Base-by-base conservation (phyloP, 2,888 invertebrate species). In the Drosophila testacea region DNA sequence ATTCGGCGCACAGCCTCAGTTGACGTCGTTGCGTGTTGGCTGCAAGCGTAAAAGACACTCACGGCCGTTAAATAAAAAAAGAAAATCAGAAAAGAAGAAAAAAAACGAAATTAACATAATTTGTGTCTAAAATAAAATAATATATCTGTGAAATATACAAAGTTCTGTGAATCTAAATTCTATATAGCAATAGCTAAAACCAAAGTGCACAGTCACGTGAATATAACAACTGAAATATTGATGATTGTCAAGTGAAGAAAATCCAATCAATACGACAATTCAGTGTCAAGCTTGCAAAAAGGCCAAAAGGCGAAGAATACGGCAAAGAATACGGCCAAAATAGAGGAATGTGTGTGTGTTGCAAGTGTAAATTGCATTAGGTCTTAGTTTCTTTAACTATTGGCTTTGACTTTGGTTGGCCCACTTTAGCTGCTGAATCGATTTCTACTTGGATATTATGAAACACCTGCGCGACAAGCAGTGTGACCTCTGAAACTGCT, bases 11-110 rank as follows among this genome's bases (percentile, higher is more conserved):
- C 65, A 59, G 78, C 57, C 69, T 70, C 79, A 83, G 85, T 85
- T 66, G 82, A 68, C 63, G 79, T 85, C 78, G 83, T 85, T 85
- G 82, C 86, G 86, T 83, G 85, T 81, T 77, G 76, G 83, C 80
- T 75, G 77, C 71, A 34, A 70, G 68, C 67, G 57, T 73, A 55
- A 78, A 80, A 71, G 72, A 66, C 63, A 74, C 56, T 59, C 73
- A 73, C 62, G 62, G 41, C 30, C 62, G 60, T 63, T 55, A 42
- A 62, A 16, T 38, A 51, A 11, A 56, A 64, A 69, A 32, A 2
- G 42, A 13, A 41, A 42, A 50, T 42, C 57, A 64, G 57, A 71
- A 63, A 39, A 55, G 50, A 57, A n/a, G n/a, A 50, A 48, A 60
- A 62, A 61, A 74, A 65, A 39, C 61, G 52, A 57, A 74, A 50